A percentile compares a stretch with the other conserved stretches of the same genome.
Conservation (phyloP, 2,888 invertebrate species). For the Ormia ochracea region DNA sequence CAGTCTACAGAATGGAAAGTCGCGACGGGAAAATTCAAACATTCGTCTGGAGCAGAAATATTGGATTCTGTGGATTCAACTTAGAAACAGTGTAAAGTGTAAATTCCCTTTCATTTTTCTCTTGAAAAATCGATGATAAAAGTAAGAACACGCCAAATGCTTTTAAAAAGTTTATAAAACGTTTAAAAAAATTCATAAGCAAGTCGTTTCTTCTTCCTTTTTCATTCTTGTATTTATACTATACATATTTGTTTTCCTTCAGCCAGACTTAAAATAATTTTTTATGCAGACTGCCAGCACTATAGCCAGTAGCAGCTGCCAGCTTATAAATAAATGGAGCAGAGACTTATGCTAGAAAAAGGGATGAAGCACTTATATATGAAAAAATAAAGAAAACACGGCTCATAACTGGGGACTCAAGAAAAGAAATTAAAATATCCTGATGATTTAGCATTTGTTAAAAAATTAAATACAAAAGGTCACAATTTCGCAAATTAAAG, state of each 20-base stretch:
- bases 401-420: background rate
- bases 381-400: background rate
- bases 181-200: constrained; percentile 62
- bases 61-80: too few relatives aligned
- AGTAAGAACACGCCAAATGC: constrained; percentile 36
- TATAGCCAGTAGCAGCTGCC: constrained; percentile 46
- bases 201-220: background rate
- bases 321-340: constrained; percentile 57
- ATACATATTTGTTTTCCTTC: background rate
- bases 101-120: background rate
- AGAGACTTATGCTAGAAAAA: constrained; percentile 34
- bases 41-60: too few relatives aligned
- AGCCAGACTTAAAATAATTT: background rate
- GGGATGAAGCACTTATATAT: background rate
- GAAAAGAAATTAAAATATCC: constrained; percentile 18
- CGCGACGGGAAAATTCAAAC: too few relatives aligned
- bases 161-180: constrained; percentile 54
- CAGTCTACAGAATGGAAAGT: too few relatives aligned
- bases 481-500: too few relatives aligned
- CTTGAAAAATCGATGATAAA: constrained; percentile 10
- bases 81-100: constrained; percentile 20
- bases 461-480: too few relatives aligned
- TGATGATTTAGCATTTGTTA: constrained; percentile 27
- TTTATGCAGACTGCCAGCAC: constrained; percentile 9
- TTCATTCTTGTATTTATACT: too few relatives aligned